Percentiles rank a stretch among this genome's conserved stretches.
Evolutionary conservation across 2,888 invertebrate genomes (phyloP).

Genomic region (Spilarctia lutea): DNA sequence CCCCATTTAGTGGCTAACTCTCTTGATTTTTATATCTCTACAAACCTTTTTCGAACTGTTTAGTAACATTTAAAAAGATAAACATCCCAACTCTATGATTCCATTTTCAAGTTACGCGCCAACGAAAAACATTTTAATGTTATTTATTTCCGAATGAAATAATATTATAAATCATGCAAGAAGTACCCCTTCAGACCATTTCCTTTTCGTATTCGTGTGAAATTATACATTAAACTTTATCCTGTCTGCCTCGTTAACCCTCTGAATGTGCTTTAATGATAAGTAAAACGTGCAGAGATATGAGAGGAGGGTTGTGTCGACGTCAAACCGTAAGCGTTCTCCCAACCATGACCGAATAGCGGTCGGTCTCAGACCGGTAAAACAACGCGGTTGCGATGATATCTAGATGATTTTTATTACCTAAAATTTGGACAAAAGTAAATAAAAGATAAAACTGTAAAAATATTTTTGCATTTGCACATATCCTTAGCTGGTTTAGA

Average conservation of each 20-base stretch:
- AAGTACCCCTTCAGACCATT: neutral
- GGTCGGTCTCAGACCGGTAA: constrained; percentile 52
- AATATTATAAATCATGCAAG: neutral
- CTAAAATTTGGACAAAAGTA: neutral
- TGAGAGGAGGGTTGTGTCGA: constrained; percentile 29
- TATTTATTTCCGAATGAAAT: neutral
- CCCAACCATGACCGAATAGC: constrained; percentile 66
- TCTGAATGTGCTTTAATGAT: constrained; percentile 17
- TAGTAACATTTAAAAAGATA: neutral
- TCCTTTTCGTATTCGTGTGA: neutral
- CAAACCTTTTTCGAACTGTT: neutral
- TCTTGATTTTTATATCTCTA: neutral
- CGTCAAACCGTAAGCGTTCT: constrained; percentile 58
- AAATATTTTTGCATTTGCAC: neutral
- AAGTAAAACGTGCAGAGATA: constrained; percentile 36
- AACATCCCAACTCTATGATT: neutral
- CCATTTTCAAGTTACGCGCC: neutral
- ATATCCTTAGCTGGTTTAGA: neutral
- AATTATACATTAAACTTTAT: constrained; percentile 9
- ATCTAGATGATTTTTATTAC: constrained; percentile 11
- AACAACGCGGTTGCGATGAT: constrained; percentile 26
- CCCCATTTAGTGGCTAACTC: neutral
- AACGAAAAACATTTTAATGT: neutral
- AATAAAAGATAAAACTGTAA: neutral
- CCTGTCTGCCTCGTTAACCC: constrained; percentile 25